phyloP scores from a whole-genome alignment of 92 coral and sea anemone genomes.

The Pocillopora meandrina region DNA sequence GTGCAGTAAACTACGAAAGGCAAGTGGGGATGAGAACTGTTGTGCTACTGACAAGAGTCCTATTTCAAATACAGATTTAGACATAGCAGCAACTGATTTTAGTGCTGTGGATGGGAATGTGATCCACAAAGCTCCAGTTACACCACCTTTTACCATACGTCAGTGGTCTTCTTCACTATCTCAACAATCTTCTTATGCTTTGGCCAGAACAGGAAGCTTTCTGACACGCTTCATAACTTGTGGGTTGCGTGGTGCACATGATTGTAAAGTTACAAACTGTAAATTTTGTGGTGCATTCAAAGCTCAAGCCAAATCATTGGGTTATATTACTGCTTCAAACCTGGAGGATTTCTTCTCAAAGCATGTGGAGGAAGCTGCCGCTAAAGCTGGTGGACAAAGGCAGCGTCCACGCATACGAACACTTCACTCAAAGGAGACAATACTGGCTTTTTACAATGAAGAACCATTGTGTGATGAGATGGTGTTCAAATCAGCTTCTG shows the following conservation, averaged over 20 bases:
- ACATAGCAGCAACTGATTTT: background rate
- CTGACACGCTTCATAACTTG: conserved; percentile 12
- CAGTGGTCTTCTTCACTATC: conserved; percentile 31
- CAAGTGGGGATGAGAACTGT: background rate
- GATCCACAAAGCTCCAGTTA: conserved; percentile 14
- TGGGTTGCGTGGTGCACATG: conserved; percentile 34
- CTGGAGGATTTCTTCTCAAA: conserved; percentile 26
- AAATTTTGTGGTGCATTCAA: conserved; percentile 9
- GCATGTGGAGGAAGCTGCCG: conserved; percentile 20
- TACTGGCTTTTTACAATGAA: conserved; percentile 28
- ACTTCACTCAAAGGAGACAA: conserved; percentile 16
- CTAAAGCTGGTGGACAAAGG: background rate
- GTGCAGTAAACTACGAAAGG: background rate
- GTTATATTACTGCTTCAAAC: conserved; percentile 31
- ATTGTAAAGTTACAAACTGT: conserved; percentile 6
- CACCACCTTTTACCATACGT: background rate
- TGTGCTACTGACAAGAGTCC: background rate
- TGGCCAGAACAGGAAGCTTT: conserved; percentile 8
- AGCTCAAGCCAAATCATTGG: conserved; percentile 16
- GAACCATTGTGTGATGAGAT: conserved; percentile 12
- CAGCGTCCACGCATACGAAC: conserved; percentile 31
- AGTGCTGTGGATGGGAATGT: conserved; percentile 25
- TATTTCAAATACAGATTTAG: background rate
- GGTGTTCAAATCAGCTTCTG: conserved; percentile 1
- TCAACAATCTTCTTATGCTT: conserved; percentile 13